Evolutionary conservation across 1,140 invertebrate species (phyloP).

Genomic region (Achatina immaculata): DNA sequence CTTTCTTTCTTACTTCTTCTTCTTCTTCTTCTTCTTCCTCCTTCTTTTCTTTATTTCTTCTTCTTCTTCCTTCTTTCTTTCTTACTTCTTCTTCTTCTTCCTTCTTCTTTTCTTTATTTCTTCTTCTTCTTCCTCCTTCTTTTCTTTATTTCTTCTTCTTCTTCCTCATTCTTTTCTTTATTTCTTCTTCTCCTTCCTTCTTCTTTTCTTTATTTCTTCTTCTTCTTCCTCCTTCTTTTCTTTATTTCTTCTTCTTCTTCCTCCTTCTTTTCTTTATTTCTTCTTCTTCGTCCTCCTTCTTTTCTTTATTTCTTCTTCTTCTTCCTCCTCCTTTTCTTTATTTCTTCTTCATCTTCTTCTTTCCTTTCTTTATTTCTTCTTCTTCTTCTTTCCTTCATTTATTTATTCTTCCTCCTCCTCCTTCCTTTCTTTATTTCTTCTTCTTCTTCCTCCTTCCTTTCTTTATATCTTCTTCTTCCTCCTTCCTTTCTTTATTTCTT

Average conservation of each 20-base stretch:
- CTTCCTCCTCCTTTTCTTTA: not conserved
- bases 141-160: too few species aligned
- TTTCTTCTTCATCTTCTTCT: conserved; percentile 4
- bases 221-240: too few species aligned
- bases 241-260: too few species aligned
- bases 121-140: not conserved
- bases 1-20: not conserved
- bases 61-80: conserved; percentile 17
- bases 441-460: conserved; percentile 7
- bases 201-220: conserved; percentile 21
- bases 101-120: not conserved
- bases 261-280: too few species aligned
- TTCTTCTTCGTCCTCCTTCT: too few species aligned
- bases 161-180: not conserved
- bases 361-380: not conserved
- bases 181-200: not conserved
- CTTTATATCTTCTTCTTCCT: not conserved
- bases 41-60: not conserved
- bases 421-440: not conserved
- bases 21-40: not conserved
- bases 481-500: not conserved
- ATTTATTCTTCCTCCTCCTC: not conserved
- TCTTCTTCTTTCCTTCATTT: not conserved
- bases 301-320: too few species aligned
- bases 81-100: too few species aligned